A percentile compares a stretch with the other conserved stretches of the same genome.
Evolutionary conservation across 2,797 vertebrate genomes (phyloP).

Genomic region (Lemur catta): DNA sequence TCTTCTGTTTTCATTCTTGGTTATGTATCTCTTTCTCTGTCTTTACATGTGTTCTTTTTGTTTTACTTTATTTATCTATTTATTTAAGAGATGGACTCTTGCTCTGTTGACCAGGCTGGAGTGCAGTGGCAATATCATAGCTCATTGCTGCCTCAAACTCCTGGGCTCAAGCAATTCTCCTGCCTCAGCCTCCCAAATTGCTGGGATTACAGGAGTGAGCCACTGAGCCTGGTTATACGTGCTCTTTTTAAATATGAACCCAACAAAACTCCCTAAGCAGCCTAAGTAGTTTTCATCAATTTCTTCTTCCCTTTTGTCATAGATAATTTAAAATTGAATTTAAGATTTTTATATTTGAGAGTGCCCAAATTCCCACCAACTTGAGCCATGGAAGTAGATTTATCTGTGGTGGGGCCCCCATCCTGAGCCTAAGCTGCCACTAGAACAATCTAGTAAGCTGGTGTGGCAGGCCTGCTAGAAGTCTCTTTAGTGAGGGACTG

Average conservation of each 20-base stretch:
- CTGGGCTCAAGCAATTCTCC: not conserved
- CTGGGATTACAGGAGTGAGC: not conserved
- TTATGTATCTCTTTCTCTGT: not conserved
- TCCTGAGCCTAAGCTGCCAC: not conserved
- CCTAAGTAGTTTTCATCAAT: not conserved
- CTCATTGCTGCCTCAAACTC: not conserved
- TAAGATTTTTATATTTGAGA: not conserved
- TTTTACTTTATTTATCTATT: not conserved
- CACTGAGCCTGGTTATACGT: not conserved
- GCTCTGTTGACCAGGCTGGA: not conserved
- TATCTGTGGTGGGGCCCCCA: not conserved
- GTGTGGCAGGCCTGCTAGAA: not conserved
- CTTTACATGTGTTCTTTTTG: not conserved
- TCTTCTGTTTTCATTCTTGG: not conserved
- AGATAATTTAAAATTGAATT: conserved; percentile 22
- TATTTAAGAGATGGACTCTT: not conserved
- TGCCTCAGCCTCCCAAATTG: not conserved
- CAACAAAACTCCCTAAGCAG: not conserved
- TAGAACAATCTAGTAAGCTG: not conserved
- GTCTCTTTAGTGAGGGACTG: not conserved
- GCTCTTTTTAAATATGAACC: not conserved
- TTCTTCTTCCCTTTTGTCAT: not conserved
- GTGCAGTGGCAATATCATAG: not conserved
- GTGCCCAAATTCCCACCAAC: not conserved
- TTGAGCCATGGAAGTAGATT: not conserved